A percentile compares a stretch with the other conserved stretches of the same genome.
phyloP scores from a whole-genome alignment of 2,888 invertebrate species.

The Leucozona laternaria region DNA sequence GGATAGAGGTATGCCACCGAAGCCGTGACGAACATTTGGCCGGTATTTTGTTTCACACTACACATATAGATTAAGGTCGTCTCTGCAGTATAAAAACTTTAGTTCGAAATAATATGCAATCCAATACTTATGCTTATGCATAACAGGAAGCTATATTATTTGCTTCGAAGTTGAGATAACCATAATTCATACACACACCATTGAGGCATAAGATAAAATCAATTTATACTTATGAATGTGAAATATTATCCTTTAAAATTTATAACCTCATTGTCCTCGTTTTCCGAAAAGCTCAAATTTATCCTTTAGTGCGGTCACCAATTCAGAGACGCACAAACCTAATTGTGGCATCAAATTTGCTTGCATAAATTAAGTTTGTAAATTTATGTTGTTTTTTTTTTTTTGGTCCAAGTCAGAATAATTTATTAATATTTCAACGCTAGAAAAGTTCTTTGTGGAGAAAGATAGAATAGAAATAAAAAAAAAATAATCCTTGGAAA shows the following conservation, averaged over 20 bases:
- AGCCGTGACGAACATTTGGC: too few species aligned
- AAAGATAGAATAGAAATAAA: background rate
- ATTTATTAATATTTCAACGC: constrained; percentile 42
- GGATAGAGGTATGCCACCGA: too few species aligned
- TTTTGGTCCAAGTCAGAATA: background rate
- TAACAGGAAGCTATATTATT: background rate
- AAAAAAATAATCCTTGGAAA: background rate
- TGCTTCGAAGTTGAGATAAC: background rate
- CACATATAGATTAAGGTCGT: background rate
- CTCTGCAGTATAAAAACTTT: background rate
- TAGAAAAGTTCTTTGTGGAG: background rate
- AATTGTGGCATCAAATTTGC: constrained; percentile 32
- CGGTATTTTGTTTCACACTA: too few species aligned
- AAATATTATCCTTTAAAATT: constrained; percentile 46
- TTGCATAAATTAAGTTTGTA: constrained; percentile 29
- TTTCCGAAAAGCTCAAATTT: constrained; percentile 27
- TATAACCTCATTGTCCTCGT: background rate
- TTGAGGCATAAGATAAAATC: background rate
- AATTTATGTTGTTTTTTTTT: background rate
- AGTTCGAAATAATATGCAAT: background rate
- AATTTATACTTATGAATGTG: constrained; percentile 5
- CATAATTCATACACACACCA: background rate
- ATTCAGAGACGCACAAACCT: background rate
- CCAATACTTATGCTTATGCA: background rate
- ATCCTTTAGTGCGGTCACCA: background rate